Evolutionary conservation across 2,888 invertebrate genomes (phyloP).

Genomic region (Villa cingulata): DNA sequence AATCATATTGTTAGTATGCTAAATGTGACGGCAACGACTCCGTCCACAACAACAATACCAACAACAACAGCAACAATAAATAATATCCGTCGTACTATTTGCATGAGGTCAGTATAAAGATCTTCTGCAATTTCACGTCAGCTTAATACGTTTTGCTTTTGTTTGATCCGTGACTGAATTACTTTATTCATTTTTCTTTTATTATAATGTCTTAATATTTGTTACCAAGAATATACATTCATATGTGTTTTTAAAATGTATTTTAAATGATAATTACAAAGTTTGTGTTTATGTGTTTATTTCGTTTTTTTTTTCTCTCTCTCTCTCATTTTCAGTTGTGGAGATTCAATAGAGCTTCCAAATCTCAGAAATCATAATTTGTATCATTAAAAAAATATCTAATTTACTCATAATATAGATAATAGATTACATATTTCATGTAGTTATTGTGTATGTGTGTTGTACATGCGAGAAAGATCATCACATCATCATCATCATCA

Average conservation of each 20-base stretch:
- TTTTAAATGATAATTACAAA: background rate
- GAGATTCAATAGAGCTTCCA: slow-evolving; percentile 11
- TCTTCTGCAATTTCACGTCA: background rate
- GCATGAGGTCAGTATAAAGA: slow-evolving; percentile 10
- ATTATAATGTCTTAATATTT: slow-evolving; percentile 12
- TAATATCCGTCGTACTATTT: slow-evolving; percentile 9
- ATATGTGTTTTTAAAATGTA: background rate
- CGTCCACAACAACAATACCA: background rate
- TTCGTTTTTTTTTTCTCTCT: background rate
- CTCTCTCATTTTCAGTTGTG: slow-evolving; percentile 10
- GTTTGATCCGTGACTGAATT: background rate
- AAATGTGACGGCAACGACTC: background rate
- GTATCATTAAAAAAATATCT: background rate
- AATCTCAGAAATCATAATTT: slow-evolving; percentile 11
- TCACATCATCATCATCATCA: too few relatives aligned
- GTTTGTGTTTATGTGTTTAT: background rate
- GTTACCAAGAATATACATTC: too few relatives aligned
- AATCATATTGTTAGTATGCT: background rate
- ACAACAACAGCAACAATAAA: background rate
- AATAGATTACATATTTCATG: too few relatives aligned
- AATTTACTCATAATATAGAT: too few relatives aligned
- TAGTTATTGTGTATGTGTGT: background rate
- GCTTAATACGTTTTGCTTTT: background rate
- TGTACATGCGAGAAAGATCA: too few relatives aligned
- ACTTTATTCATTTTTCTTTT: background rate